Evolutionary conservation across 2,888 invertebrate genomes (phyloP), one percentile per base, ranked within the genome.

Genomic region (Tipula confusa): DNA sequence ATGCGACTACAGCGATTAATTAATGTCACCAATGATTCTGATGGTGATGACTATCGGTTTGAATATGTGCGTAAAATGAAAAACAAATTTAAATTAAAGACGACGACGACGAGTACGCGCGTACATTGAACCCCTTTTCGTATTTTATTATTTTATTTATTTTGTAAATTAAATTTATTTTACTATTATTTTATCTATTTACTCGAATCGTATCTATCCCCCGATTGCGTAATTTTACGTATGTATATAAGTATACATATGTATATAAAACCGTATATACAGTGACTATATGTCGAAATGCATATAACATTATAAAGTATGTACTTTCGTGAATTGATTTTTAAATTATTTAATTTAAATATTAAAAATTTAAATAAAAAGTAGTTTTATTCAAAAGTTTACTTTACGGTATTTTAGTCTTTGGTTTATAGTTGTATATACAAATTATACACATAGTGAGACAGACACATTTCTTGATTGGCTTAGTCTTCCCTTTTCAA

Each of bases 341-440:
- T 64, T 64, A 64, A 64, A 64, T 64, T 64, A 64, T 64, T 64
- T 64, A 64, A 64, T 64, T 64, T 64, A 64, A 64, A 64, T 64
- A 64, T 64, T 64, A 64, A 64, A 24, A 64, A 64, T 64, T 24
- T 24, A 64, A 64, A 64, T 64, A 64, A 64, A 64, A 64, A 64
- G 9, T 24, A 38, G 24, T 24, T 64, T 64, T 64, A 64, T 64
- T 64, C 64, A 64, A 64, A 64, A 64, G 64, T 64, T 64, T 64
- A 64, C 64, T 64, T 64, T 64, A 64, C 64, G 64, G 64, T 64
- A 64, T 24, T 64, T 64, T 64, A 9, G 24, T 64, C 64, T 64
- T 64, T 9, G 64, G 18, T 64, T 64, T 64, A 64, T 24, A 1
- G 9, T n/a, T n/a, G n/a, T n/a, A n/a, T n/a, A n/a, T n/a, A 38